Evolutionary conservation across 64 coral and sea anemone genomes (phyloP), one percentile per base, ranked within the genome.

Genomic region (Hydrozoanthus tunicans): DNA sequence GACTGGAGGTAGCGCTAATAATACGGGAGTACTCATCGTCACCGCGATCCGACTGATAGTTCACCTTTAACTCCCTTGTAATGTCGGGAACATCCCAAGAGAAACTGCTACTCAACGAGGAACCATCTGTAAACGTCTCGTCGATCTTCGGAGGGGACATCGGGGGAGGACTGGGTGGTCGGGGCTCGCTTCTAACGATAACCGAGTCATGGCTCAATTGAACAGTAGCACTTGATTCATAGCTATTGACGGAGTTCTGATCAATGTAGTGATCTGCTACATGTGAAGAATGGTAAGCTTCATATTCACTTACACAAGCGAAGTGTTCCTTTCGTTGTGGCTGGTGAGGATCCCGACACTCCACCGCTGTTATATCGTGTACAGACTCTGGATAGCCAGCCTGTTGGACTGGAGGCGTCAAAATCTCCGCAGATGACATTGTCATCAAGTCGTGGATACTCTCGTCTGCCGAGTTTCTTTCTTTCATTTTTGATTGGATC

Each of bases 1-100:
- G 89, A n/a, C 61, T 85, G 2, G 84, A 88, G 0, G 68, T 75
- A 8, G 70, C 57, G 62, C 5, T 66, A 72, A 90, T 94, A 13
- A 82, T 77, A 4, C 81, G 56, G 1, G 62, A 72, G 62, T 82
- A 59, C 53, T 81, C 58, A 10, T 81, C 51, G 13, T 73, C 59
- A 6, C n/a, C 9, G 11, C 66, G 56, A 73, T 72, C 53, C 6
- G 64, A 17, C 12, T 70, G 86, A 67, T 77, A 77, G 25, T 93
- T 78, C 9, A 66, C 62, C 51, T 79, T 90, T 8, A 97, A 80
- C 27, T 97, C 95, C 66, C 88, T 85, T 56, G 89, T 85, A 10
- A 97, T 97, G 62, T 97, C 95, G 0, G 95, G 95, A 52, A 94
- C 95, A 52, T 97, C 95, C 95, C 95, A 97, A 56, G 92, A 91